Conservation (phyloP, 2,888 invertebrate genomes). For the Lottia gigantea region DNA sequence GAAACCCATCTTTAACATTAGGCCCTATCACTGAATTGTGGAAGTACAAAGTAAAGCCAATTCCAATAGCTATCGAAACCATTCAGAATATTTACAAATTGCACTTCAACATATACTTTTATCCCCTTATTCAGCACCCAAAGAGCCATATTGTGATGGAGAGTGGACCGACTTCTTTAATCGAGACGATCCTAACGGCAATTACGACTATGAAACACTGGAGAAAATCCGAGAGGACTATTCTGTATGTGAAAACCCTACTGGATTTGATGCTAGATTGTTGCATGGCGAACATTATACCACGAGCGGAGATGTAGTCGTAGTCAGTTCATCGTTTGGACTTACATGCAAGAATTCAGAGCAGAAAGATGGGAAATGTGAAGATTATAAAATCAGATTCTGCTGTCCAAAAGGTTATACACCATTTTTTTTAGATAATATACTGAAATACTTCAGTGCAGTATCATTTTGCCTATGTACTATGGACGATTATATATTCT, state of each 20-base stretch:
- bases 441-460: no score
- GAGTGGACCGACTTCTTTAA: background rate
- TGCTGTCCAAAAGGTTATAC: conserved; percentile 3
- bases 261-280: background rate
- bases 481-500: no score
- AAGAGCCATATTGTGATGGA: background rate
- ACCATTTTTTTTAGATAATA: no score
- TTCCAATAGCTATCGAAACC: no score
- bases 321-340: background rate
- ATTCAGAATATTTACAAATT: no score
- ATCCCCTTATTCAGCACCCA: background rate
- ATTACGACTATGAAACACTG: background rate
- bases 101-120: background rate
- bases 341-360: background rate
- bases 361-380: background rate
- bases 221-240: background rate
- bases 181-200: background rate
- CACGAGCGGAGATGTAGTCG: background rate
- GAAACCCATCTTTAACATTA: no score
- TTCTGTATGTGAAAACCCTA: background rate
- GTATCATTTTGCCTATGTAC: no score
- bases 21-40: no score
- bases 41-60: no score
- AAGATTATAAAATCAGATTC: conserved; percentile 3
- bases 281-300: background rate